Percentiles rank a stretch among this genome's conserved stretches.
Conservation (phyloP, 2,797 vertebrate species). For the Remorina albescens region DNA sequence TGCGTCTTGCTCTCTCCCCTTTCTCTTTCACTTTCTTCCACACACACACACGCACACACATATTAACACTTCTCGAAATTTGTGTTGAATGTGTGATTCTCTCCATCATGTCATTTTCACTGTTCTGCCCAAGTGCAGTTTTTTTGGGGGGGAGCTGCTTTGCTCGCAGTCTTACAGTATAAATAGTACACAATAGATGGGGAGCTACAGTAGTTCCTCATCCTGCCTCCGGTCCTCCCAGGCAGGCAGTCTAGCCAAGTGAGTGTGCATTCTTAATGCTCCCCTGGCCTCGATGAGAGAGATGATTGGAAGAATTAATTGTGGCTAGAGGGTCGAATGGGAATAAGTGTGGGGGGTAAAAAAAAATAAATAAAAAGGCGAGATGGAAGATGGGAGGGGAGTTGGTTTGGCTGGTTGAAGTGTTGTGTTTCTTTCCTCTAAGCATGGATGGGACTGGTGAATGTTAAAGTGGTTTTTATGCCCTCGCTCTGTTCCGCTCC, state of each 20-base stretch:
- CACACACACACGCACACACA: conserved; percentile 31
- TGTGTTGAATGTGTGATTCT: conserved; percentile 53
- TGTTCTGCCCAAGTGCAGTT: not conserved
- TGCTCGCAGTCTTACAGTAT: conserved; percentile 67
- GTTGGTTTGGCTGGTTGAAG: conserved; percentile 57
- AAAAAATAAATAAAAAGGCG: conserved; percentile 47
- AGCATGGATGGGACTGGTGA: conserved; percentile 48
- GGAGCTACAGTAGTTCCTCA: conserved; percentile 54
- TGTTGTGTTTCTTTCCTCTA: conserved; percentile 58
- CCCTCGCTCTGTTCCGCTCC: conserved; percentile 44
- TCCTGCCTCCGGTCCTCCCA: conserved; percentile 65
- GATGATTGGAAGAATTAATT: conserved; percentile 86
- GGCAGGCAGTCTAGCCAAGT: conserved; percentile 65
- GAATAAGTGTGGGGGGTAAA: conserved; percentile 50
- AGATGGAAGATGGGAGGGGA: conserved; percentile 33
- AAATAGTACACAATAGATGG: conserved; percentile 58
- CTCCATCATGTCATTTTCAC: conserved; percentile 24
- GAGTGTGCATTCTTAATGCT: conserved; percentile 84
- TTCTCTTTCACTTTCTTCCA: not conserved
- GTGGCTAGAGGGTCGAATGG: conserved; percentile 81
- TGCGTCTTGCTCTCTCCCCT: conserved; percentile 1
- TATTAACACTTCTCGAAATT: conserved; percentile 59
- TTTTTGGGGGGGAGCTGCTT: conserved; percentile 60
- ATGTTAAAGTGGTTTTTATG: conserved; percentile 56
- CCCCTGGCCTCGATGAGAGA: conserved; percentile 75